A percentile compares a stretch with the other conserved stretches of the same genome.
phyloP scores from a whole-genome alignment of 2,797 vertebrate species.

The Hippopotamyrus pictus region DNA sequence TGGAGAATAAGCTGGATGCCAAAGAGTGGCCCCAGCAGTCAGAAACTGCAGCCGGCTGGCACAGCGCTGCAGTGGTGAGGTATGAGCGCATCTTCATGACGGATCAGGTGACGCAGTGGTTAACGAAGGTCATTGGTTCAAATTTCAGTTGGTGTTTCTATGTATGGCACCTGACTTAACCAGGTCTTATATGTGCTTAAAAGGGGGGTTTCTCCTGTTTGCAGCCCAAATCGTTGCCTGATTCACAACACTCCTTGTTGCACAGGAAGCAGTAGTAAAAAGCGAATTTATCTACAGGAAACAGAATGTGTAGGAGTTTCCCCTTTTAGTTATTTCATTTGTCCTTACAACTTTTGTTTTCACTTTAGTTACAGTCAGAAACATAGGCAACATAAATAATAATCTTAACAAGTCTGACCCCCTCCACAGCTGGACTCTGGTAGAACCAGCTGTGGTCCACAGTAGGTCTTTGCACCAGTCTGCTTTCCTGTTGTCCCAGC shows the following conservation, averaged over 20 bases:
- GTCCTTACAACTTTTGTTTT: not conserved
- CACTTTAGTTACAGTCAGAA: not conserved
- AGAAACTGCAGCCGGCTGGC: constrained; percentile 77
- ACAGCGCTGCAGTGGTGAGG: constrained; percentile 91
- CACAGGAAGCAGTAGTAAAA: not conserved
- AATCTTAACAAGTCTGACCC: not conserved
- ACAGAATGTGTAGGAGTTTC: not conserved
- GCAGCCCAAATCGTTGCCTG: not conserved
- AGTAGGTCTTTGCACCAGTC: not conserved
- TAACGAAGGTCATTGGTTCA: not conserved
- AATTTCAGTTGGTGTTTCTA: not conserved
- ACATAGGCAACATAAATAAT: not conserved
- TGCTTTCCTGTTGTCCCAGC: constrained; percentile 48
- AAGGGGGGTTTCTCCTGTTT: not conserved
- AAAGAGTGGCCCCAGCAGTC: constrained; percentile 86
- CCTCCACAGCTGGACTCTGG: not conserved
- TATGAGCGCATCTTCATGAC: constrained; percentile 36
- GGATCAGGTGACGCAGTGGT: not conserved
- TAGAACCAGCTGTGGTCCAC: not conserved
- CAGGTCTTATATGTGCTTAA: not conserved
- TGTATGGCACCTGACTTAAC: not conserved
- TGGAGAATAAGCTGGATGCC: constrained; percentile 88
- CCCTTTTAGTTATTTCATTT: not conserved
- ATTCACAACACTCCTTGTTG: not conserved
- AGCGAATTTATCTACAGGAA: not conserved